Conservation (phyloP, 2,797 vertebrate genomes). For the Staurois parvus region DNA sequence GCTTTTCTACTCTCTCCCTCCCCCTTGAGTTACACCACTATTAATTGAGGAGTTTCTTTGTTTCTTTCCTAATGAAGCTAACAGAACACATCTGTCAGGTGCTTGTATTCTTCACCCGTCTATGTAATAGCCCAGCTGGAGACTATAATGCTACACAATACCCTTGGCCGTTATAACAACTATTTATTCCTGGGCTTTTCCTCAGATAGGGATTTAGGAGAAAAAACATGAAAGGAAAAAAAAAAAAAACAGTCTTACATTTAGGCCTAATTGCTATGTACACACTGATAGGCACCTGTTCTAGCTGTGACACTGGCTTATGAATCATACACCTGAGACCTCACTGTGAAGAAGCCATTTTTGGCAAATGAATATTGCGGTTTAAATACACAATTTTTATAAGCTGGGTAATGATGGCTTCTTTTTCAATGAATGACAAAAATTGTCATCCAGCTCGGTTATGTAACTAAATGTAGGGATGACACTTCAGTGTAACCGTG, state of each 20-base stretch:
- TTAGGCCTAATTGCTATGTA: slow-evolving; percentile 94
- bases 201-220: slow-evolving; percentile 85
- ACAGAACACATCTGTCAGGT: slow-evolving; percentile 91
- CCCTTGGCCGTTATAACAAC: slow-evolving; percentile 85
- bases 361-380: slow-evolving; percentile 84
- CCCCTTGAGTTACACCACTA: slow-evolving; percentile 80
- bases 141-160: slow-evolving; percentile 84
- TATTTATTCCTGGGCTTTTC: slow-evolving; percentile 88
- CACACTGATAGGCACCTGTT: slow-evolving; percentile 90
- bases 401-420: slow-evolving; percentile 22
- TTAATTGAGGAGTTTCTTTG: slow-evolving; percentile 90
- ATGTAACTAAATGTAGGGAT: neutral
- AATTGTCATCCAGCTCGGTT: neutral
- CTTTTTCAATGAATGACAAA: slow-evolving; percentile 34
- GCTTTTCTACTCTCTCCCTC: slow-evolving; percentile 71
- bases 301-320: slow-evolving; percentile 84
- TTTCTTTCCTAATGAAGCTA: slow-evolving; percentile 90
- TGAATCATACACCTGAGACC: slow-evolving; percentile 94
- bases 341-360: slow-evolving; percentile 87
- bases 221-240: slow-evolving; percentile 61
- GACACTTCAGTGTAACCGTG: neutral
- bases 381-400: slow-evolving; percentile 77
- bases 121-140: slow-evolving; percentile 89
- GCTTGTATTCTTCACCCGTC: slow-evolving; percentile 86
- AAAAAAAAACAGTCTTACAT: slow-evolving; percentile 83